Percentiles rank a stretch among this genome's conserved stretches.
These are phyloP conservation scores for Lottia scabra DNA, from an alignment of 2,888 invertebrate species.

Conservation along the genomic window DNA sequence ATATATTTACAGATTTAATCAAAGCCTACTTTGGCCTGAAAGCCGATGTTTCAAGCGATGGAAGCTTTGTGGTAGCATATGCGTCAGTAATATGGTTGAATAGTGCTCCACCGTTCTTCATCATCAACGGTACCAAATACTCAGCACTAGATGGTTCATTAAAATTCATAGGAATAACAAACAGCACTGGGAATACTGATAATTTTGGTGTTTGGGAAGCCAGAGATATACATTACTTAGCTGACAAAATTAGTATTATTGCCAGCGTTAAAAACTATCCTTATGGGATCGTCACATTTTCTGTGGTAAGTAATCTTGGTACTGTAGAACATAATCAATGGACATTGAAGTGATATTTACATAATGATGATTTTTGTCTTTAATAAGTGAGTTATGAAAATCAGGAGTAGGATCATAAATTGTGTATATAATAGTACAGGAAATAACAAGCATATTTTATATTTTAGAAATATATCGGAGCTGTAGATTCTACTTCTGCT, in stretches of 20 bases:
- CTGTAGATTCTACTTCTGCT: conserved; percentile 29
- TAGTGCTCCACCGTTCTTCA: conserved; percentile 41
- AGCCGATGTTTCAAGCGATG: neutral
- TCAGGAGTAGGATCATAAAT: too few species aligned
- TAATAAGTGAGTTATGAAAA: neutral
- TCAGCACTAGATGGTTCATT: conserved; percentile 30
- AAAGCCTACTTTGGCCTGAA: neutral
- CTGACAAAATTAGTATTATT: conserved; percentile 13
- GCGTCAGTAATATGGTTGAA: conserved; percentile 27
- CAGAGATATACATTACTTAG: conserved; percentile 17
- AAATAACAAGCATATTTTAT: too few species aligned
- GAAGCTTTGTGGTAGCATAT: neutral
- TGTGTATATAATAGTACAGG: too few species aligned
- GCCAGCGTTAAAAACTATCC: conserved; percentile 15
- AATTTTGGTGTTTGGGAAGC: neutral
- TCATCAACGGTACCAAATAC: conserved; percentile 35
- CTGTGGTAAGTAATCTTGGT: conserved; percentile 16
- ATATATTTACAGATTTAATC: neutral
- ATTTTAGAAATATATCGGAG: conserved; percentile 29
- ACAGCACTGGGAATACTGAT: neutral
- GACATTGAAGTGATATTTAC: too few species aligned
- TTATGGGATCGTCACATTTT: conserved; percentile 6
- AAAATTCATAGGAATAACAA: conserved; percentile 20
- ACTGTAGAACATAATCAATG: too few species aligned
- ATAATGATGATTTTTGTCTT: too few species aligned